These are phyloP conservation scores for Pseudoips prasinana DNA, from an alignment of 2,888 invertebrate species.

Conservation along the genomic window DNA sequence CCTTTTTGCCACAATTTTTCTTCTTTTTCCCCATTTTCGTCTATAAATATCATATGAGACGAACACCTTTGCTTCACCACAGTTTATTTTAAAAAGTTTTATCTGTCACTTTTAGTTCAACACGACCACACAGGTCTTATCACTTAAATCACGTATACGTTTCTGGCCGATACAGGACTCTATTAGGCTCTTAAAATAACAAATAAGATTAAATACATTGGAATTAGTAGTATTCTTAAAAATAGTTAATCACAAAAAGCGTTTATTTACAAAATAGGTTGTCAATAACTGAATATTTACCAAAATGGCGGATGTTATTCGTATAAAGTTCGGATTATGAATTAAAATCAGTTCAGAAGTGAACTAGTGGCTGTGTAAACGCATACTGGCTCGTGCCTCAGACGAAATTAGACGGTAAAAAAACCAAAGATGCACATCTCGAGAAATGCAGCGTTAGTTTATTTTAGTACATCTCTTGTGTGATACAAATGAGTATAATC, in stretches of 20 bases:
- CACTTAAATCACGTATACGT: slow-evolving; percentile 4
- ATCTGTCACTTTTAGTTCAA: slow-evolving; percentile 31
- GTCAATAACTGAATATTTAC: slow-evolving; percentile 60
- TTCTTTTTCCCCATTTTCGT: slow-evolving; percentile 74
- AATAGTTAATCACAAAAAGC: slow-evolving; percentile 39
- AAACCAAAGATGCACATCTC: slow-evolving; percentile 72
- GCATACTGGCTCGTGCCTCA: slow-evolving; percentile 73
- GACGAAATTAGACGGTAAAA: slow-evolving; percentile 74
- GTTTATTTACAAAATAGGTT: slow-evolving; percentile 23
- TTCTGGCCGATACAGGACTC: slow-evolving; percentile 37
- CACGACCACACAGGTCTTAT: slow-evolving; percentile 24
- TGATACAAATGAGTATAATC: slow-evolving; percentile 33
- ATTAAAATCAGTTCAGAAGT: slow-evolving; percentile 45
- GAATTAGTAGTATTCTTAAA: slow-evolving; percentile 28
- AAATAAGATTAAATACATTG: slow-evolving; percentile 29
- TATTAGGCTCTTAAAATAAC: slow-evolving; percentile 29
- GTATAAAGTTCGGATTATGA: slow-evolving; percentile 28
- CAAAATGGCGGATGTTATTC: slow-evolving; percentile 37
- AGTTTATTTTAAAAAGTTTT: slow-evolving; percentile 41
- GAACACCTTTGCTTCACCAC: slow-evolving; percentile 35
- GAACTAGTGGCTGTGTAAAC: slow-evolving; percentile 63
- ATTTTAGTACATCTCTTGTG: slow-evolving; percentile 59
- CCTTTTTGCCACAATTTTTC: slow-evolving; percentile 66
- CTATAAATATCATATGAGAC: slow-evolving; percentile 45
- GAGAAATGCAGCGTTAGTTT: slow-evolving; percentile 70